Evolutionary conservation across 2,888 invertebrate genomes (phyloP), one percentile per base, ranked within the genome.

Genomic region (Minunthozetes semirufus): DNA sequence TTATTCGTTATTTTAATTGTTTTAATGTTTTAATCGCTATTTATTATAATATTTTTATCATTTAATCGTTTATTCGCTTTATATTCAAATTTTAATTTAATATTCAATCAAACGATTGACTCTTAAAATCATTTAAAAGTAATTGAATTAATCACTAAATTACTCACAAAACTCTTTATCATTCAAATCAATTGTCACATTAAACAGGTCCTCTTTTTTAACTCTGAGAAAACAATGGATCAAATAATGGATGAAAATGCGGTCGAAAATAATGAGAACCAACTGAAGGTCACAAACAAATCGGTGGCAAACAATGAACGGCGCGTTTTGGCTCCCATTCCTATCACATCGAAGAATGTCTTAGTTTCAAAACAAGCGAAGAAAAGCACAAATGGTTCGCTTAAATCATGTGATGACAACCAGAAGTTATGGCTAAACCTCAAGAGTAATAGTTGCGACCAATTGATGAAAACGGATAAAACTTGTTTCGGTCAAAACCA

Each of bases 231-330:
- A n/a, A n/a, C n/a, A 33, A 33, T 56, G 63, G 27, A 19, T 6
- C 5, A 27, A 27, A 63, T 63, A n/a, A 63, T 29, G 6, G 29
- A 63, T 63, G 63, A 63, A 63, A 63, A 63, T n/a, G 9, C 29
- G 27, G 63, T 3, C 25, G 63, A 63, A 27, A 63, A 29, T 15
- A 63, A 29, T 63, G 59, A 8, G 9, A 59, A 27, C 63, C 19
- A 29, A 11, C 11, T 11, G 4, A 5, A 15, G 29, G 3, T 29
- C 25, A 9, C 4, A 4, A 33, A 63, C 1, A 27, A 63, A 17
- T 8, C 29, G n/a, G 25, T 15, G 27, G 29, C 29, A n/a, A n/a
- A n/a, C n/a, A 63, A 63, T 17, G 63, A 63, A 17, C 19, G 63
- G 8, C 63, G 63, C 3, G 29, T 63, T n/a, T 63, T 63, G 63